A percentile compares a stretch with the other conserved stretches of the same genome.
Evolutionary conservation across 2,797 vertebrate species (phyloP).

Genomic region (Enteromius anoplus): DNA sequence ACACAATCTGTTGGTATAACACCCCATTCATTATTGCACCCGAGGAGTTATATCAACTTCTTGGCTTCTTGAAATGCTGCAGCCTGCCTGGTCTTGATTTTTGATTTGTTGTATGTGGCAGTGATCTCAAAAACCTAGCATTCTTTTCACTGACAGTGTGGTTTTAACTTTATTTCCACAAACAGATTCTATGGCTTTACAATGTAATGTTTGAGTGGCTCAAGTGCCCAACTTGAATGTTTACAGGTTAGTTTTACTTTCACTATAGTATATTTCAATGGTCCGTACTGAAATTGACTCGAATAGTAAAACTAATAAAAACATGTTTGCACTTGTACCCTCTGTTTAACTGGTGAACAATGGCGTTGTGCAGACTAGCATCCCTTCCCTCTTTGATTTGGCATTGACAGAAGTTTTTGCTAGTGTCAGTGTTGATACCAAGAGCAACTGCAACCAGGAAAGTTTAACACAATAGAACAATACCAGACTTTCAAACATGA

Average conservation of each 20-base stretch:
- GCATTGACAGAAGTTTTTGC: neutral
- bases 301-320: conserved; percentile 12
- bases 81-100: conserved; percentile 40
- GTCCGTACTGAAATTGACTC: neutral
- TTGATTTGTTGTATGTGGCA: conserved; percentile 42
- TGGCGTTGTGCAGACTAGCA: neutral
- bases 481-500: neutral
- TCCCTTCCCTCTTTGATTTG: neutral
- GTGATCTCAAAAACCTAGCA: conserved; percentile 1
- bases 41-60: conserved; percentile 40
- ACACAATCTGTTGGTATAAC: conserved; percentile 48
- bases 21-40: conserved; percentile 41
- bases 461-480: neutral
- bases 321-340: neutral
- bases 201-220: neutral
- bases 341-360: neutral
- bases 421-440: too few relatives aligned
- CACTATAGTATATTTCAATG: neutral
- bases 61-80: conserved; percentile 39
- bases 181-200: neutral
- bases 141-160: conserved; percentile 23
- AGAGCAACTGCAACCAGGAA: neutral
- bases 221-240: neutral
- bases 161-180: conserved; percentile 12
- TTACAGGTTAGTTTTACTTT: neutral